Conservation (phyloP, 2,797 vertebrate genomes). For the Atherinosoma microstoma region DNA sequence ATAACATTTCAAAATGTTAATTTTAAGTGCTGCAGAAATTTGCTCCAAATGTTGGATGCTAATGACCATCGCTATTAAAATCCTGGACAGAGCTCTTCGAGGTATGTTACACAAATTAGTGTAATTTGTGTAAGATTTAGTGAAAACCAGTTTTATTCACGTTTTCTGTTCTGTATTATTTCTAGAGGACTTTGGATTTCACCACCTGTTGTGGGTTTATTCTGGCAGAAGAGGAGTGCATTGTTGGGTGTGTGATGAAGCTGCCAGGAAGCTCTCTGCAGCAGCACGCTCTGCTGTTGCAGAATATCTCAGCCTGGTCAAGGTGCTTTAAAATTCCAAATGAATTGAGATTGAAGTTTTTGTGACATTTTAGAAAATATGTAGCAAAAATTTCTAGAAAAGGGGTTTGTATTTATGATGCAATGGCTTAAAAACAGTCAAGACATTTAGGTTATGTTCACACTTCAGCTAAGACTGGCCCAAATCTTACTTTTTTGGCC, state of each 20-base stretch:
- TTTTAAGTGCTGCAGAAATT: constrained; percentile 92
- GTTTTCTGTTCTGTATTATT: constrained; percentile 12
- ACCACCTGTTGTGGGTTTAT: constrained; percentile 94
- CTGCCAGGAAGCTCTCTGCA: constrained; percentile 91
- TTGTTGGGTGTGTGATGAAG: constrained; percentile 97
- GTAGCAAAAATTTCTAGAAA: too few species aligned
- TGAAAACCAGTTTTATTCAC: not conserved
- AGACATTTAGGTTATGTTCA: too few species aligned
- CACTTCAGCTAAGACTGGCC: too few species aligned
- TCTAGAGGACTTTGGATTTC: constrained; percentile 94
- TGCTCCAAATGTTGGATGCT: constrained; percentile 95
- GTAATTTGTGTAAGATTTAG: not conserved
- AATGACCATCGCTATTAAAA: constrained; percentile 92
- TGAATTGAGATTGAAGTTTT: not conserved
- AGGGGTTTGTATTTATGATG: too few species aligned
- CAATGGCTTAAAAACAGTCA: too few species aligned
- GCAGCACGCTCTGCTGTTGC: constrained; percentile 91
- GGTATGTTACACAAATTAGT: constrained; percentile 69
- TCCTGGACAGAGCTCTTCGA: constrained; percentile 90
- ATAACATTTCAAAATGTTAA: constrained; percentile 8
- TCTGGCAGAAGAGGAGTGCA: constrained; percentile 96
- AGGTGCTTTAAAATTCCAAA: constrained; percentile 79
- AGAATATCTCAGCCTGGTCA: constrained; percentile 93
- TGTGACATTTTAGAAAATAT: too few species aligned
- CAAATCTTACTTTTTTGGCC: too few species aligned